phyloP scores from a whole-genome alignment of 1,140 invertebrate species.

The Phymorhynchus buccinoides region DNA sequence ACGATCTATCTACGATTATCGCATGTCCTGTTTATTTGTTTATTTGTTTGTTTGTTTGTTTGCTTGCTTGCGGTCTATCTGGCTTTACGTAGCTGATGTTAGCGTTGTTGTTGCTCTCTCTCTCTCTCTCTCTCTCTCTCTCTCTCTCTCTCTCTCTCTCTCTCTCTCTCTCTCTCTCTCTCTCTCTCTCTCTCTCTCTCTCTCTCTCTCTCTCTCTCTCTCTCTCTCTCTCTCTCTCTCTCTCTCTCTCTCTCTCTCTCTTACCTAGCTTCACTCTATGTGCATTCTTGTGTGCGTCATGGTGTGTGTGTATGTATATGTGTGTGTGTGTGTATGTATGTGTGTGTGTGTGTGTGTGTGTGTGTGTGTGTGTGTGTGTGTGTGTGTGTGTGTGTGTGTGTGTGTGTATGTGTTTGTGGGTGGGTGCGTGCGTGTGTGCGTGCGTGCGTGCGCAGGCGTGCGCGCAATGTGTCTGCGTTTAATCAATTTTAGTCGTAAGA shows the following conservation, averaged over 20 bases:
- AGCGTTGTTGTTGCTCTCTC: background rate
- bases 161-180: background rate
- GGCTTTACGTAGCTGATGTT: background rate
- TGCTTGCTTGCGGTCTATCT: background rate
- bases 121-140: background rate
- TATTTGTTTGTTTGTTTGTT: background rate
- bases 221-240: background rate
- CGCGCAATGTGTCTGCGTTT: background rate
- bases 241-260: conserved; percentile 20
- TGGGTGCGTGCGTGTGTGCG: background rate
- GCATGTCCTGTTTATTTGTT: background rate
- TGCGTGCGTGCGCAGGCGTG: background rate
- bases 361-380: background rate
- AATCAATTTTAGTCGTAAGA: background rate
- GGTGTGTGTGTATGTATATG: conserved; percentile 7
- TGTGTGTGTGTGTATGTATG: background rate
- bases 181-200: background rate
- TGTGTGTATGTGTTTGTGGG: background rate
- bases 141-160: background rate
- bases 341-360: background rate
- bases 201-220: background rate
- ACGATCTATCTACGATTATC: too few species aligned
- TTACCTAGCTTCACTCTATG: too few species aligned
- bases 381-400: conserved; percentile 15
- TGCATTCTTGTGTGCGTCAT: background rate